A percentile compares a stretch with the other conserved stretches of the same genome.
phyloP scores from a whole-genome alignment of 2,888 invertebrate genomes.

The Meliscaeva auricollis region DNA sequence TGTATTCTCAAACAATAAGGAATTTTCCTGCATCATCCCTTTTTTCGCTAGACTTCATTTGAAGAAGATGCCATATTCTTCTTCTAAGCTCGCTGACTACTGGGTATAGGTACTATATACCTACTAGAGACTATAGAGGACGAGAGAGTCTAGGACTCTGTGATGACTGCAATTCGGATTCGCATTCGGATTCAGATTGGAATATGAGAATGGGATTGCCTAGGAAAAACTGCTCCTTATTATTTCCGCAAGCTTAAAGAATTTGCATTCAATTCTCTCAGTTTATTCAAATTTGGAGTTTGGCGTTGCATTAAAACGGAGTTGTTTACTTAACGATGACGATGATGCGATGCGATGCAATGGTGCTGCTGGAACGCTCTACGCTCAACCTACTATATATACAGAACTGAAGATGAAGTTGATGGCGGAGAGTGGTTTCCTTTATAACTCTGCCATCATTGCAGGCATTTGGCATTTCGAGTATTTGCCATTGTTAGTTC shows the following conservation, averaged over 20 bases:
- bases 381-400: no score
- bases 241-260: constrained; percentile 76
- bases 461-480: constrained; percentile 44
- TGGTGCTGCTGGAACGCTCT: not conserved
- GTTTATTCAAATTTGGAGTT: constrained; percentile 73
- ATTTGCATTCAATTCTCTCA: constrained; percentile 71
- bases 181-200: not conserved
- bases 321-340: constrained; percentile 65
- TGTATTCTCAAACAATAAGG: constrained; percentile 74
- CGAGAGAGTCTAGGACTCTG: not conserved
- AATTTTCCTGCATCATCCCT: constrained; percentile 72
- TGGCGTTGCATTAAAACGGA: constrained; percentile 72
- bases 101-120: constrained; percentile 2
- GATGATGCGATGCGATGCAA: constrained; percentile 36
- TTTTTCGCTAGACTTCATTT: constrained; percentile 73
- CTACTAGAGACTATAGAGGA: constrained; percentile 25
- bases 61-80: constrained; percentile 70
- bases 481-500: constrained; percentile 41
- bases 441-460: not conserved
- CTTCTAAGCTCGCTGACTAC: constrained; percentile 63
- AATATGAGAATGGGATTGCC: constrained; percentile 22
- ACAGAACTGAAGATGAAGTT: not conserved
- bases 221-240: constrained; percentile 63
- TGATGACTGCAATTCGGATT: not conserved
- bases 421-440: constrained; percentile 20